phyloP scores from a whole-genome alignment of 1,140 invertebrate species.

The Ridgeia piscesae region DNA sequence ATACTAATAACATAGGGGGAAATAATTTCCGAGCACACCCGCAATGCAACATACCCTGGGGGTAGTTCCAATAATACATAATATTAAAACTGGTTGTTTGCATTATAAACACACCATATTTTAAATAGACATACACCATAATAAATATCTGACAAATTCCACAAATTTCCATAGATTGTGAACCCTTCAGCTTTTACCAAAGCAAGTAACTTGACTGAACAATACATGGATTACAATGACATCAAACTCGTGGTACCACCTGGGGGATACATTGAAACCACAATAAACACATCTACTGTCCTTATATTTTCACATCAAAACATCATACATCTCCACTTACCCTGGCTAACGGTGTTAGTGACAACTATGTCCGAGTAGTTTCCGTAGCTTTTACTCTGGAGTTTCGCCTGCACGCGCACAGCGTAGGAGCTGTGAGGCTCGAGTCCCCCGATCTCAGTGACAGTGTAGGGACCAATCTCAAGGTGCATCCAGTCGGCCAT shows the following conservation, averaged over 20 bases:
- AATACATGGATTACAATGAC: neutral
- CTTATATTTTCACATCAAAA: neutral
- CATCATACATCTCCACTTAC: neutral
- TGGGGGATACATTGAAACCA: neutral
- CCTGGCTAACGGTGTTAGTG: neutral
- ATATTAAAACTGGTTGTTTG: neutral
- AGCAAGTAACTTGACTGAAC: neutral
- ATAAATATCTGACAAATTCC: neutral
- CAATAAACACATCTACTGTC: neutral
- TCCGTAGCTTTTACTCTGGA: constrained; percentile 47
- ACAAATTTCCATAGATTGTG: neutral
- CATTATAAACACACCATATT: neutral
- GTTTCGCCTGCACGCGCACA: constrained; percentile 71
- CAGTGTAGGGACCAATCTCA: constrained; percentile 50
- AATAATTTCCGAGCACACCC: neutral
- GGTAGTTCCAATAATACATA: neutral
- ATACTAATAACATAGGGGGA: neutral
- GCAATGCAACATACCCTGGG: too few species aligned
- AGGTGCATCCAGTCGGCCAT: constrained; percentile 48
- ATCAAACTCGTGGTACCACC: neutral
- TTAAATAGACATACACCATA: neutral
- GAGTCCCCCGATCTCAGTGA: constrained; percentile 78
- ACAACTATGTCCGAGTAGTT: constrained; percentile 44
- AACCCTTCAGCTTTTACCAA: neutral
- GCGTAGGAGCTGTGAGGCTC: constrained; percentile 91